Base-by-base conservation (phyloP, 2,888 invertebrate species). In the Xestia xanthographa region DNA sequence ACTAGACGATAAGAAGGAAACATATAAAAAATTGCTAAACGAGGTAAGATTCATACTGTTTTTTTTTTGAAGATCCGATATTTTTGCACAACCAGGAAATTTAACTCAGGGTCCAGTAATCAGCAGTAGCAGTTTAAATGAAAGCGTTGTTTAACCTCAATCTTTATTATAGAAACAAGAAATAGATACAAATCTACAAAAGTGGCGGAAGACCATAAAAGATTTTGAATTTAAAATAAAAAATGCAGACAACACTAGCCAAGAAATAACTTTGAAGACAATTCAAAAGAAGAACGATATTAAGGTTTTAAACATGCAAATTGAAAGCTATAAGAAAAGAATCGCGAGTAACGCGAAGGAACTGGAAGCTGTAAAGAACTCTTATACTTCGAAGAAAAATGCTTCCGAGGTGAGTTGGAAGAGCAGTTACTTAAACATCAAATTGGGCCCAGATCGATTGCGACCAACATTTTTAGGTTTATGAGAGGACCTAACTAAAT, bases 191-290 rank as follows among this genome's bases (percentile, higher is more conserved):
- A 94, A 92, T 82, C 84, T 87, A 48, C 83, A 76, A 9, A 95
- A 94, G 88, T 96, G 95, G 95, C 93, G 94, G 0, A 94, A 92
- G 83, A 93, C 92, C 72, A 94, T 92, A 71, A 94, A 93, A 84
- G 95, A 95, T 50, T 75, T 95, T 45, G 95, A 95, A 82, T 86
- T 88, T 14, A 90, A 95, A 91, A 48, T 94, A 63, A 80, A 75
- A n/a, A 91, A 85, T 56, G 71, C 95, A 17, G 85, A 88, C 12
- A 94, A 94, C 81, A 91, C 89, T 72, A 88, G 90, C 8, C 83
- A 90, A 75, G 94, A 95, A 58, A 92, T 94, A 4, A 88, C 43
- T 9, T 92, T 93, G 11, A 95, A 93, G 82, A 90, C 88, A 4
- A 87, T 90, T 43, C 91, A 93, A 75, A 96, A 95, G 80, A 88